Percentiles rank a stretch among this genome's conserved stretches.
phyloP scores from a whole-genome alignment of 1,140 invertebrate genomes.

The Euura saliciscinereae region DNA sequence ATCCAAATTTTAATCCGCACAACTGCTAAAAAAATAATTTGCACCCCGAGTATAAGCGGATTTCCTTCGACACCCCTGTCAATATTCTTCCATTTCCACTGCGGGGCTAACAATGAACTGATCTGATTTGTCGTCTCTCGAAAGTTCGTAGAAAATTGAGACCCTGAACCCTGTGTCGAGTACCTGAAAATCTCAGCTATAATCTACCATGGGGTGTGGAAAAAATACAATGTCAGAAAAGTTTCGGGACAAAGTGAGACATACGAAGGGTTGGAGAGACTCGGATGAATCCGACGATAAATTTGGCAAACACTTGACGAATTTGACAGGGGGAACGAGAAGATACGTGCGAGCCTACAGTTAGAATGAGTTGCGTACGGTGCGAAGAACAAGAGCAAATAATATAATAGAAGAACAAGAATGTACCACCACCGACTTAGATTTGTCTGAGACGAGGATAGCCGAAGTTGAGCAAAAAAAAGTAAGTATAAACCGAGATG shows the following conservation, averaged over 20 bases:
- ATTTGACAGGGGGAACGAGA: background rate
- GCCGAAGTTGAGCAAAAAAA: background rate
- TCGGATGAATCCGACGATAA: slow-evolving; percentile 3
- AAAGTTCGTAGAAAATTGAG: too few species aligned
- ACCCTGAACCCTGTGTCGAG: too few species aligned
- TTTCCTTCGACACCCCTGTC: too few species aligned
- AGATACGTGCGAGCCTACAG: background rate
- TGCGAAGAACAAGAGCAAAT: background rate
- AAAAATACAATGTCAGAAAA: too few species aligned
- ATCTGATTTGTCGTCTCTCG: too few species aligned
- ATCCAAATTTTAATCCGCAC: background rate
- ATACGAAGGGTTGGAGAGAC: background rate
- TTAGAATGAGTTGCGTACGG: background rate
- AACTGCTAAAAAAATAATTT: background rate
- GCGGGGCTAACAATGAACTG: too few species aligned
- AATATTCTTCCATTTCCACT: too few species aligned
- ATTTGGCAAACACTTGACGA: background rate
- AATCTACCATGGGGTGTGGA: too few species aligned
- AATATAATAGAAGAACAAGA: background rate
- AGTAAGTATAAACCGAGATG: background rate
- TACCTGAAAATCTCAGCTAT: too few species aligned
- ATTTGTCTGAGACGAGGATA: background rate
- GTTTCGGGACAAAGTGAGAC: background rate
- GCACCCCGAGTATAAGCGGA: too few species aligned
- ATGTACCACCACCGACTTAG: background rate